These are phyloP conservation scores for Tragelaphus eurycerus DNA, from an alignment of 2,797 vertebrate species.

Conservation along the genomic window DNA sequence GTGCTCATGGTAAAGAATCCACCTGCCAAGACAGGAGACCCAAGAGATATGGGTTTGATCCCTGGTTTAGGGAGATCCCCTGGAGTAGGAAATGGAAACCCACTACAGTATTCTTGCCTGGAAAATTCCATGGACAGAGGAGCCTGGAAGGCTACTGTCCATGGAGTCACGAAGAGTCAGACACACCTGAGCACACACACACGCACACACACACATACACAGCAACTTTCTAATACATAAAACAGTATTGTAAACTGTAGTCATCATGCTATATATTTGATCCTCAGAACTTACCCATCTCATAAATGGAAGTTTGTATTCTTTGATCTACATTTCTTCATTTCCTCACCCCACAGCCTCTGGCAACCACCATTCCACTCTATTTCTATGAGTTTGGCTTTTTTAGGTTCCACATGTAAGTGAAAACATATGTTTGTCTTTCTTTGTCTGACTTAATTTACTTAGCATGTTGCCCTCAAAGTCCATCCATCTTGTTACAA, in stretches of 20 bases:
- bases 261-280: neutral
- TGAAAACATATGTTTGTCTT: neutral
- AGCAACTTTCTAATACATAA: neutral
- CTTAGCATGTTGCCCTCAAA: neutral
- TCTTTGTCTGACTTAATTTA: neutral
- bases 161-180: neutral
- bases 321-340: neutral
- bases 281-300: neutral
- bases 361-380: neutral
- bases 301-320: neutral
- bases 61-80: neutral
- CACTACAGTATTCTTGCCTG: neutral
- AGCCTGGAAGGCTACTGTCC: neutral
- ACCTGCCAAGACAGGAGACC: neutral
- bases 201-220: neutral
- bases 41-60: neutral
- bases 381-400: neutral
- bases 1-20: neutral
- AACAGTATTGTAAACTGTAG: neutral
- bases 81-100: neutral
- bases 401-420: neutral
- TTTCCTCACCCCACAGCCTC: neutral
- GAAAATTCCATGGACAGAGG: neutral
- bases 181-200: neutral
- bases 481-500: neutral